These are phyloP conservation scores for Etheostoma nigrum DNA, from an alignment of 2,797 vertebrate species.

Conservation along the genomic window DNA sequence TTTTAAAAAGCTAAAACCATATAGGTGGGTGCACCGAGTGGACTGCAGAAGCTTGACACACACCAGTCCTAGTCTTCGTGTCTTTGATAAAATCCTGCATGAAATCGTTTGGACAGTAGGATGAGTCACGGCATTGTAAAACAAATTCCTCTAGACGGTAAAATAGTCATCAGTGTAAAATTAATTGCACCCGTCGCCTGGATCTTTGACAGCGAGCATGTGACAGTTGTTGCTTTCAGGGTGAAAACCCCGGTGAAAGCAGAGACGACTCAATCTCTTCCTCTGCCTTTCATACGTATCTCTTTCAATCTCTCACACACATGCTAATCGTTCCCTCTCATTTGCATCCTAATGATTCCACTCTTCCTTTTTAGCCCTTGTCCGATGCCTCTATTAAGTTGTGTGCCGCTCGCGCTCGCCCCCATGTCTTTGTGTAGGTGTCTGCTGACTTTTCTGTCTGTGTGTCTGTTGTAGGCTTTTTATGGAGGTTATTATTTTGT, in stretches of 20 bases:
- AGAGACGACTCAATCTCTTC: conserved; percentile 74
- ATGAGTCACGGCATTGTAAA: conserved; percentile 61
- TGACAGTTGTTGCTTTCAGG: conserved; percentile 70
- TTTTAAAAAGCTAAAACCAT: conserved; percentile 3
- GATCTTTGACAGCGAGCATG: conserved; percentile 65
- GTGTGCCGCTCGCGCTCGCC: conserved; percentile 57
- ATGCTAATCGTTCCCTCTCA: conserved; percentile 87
- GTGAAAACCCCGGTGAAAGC: conserved; percentile 56
- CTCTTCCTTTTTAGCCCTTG: conserved; percentile 72
- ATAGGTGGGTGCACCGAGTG: neutral
- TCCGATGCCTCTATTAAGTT: conserved; percentile 75
- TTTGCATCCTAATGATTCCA: conserved; percentile 93
- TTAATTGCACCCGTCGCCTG: conserved; percentile 66
- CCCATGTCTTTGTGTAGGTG: conserved; percentile 68
- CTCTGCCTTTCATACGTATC: conserved; percentile 78
- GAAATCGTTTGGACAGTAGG: conserved; percentile 45
- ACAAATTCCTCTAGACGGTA: conserved; percentile 52
- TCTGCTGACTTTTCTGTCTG: conserved; percentile 57
- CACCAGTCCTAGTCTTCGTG: neutral
- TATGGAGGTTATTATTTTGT: conserved; percentile 56
- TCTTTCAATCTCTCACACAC: conserved; percentile 80
- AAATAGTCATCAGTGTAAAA: conserved; percentile 72
- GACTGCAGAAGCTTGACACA: neutral
- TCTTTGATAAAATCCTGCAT: conserved; percentile 32
- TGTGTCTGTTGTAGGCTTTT: conserved; percentile 38